A percentile compares a stretch with the other conserved stretches of the same genome.
phyloP scores from a whole-genome alignment of 2,113 vertebrate species.

The Psephotus haematonotus region DNA sequence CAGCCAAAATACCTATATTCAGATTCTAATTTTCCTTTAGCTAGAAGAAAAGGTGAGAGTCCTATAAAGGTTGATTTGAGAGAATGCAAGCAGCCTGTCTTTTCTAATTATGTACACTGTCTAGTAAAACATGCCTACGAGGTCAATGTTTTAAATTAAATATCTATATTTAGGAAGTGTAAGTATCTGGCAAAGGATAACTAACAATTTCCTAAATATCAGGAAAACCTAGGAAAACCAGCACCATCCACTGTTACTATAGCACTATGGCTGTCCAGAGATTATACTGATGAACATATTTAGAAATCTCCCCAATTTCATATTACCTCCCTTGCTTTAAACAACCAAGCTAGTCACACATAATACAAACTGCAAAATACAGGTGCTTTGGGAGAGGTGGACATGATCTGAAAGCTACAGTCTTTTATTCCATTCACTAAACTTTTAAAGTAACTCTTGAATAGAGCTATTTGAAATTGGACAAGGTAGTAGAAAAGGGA shows the following conservation, averaged over 20 bases:
- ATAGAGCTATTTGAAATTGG: neutral
- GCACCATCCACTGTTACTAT: neutral
- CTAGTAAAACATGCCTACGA: neutral
- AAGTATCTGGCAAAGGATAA: neutral
- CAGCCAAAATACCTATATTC: neutral
- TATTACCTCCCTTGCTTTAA: neutral
- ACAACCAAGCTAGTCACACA: neutral
- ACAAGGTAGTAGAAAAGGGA: neutral
- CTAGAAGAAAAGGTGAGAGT: neutral
- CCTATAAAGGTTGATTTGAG: neutral
- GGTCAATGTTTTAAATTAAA: neutral
- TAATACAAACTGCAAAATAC: neutral
- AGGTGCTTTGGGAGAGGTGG: neutral
- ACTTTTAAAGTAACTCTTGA: neutral
- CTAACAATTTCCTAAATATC: neutral
- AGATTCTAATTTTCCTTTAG: neutral
- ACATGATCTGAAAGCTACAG: neutral
- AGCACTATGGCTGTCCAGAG: neutral
- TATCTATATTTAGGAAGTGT: neutral
- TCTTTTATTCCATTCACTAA: neutral
- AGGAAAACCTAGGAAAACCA: neutral
- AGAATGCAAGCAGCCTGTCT: neutral
- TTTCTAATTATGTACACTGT: neutral
- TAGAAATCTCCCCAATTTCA: neutral
- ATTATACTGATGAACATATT: neutral